These are phyloP conservation scores for Brachyptera risi DNA, from an alignment of 2,888 invertebrate species.

Conservation along the genomic window DNA sequence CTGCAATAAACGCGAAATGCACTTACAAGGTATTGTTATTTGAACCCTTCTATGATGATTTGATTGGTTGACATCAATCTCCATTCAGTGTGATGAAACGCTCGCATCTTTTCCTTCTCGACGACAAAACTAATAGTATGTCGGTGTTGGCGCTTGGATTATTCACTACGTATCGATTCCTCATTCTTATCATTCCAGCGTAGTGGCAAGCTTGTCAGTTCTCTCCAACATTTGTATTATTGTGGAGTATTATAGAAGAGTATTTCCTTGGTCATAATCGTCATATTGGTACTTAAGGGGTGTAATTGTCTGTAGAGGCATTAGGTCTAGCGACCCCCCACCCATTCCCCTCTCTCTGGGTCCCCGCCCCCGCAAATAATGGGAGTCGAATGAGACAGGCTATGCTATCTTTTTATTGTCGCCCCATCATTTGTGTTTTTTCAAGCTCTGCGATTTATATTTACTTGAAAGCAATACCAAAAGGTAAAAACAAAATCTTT, in stretches of 20 bases:
- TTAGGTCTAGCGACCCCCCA: conserved; percentile 5
- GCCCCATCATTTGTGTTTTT: conserved; percentile 12
- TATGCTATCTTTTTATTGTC: conserved; percentile 22
- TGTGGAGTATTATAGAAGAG: conserved; percentile 20
- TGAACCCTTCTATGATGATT: too few species aligned
- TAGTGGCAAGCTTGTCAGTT: conserved; percentile 10
- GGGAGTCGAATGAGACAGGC: conserved; percentile 20
- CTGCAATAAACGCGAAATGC: too few species aligned
- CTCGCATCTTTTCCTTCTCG: not conserved
- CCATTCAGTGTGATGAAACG: not conserved
- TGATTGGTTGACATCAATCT: too few species aligned
- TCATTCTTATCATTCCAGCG: conserved; percentile 29
- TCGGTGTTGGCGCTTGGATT: conserved; percentile 14
- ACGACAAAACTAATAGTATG: conserved; percentile 13
- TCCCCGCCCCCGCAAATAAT: too few species aligned
- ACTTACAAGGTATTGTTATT: too few species aligned
- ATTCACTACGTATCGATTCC: conserved; percentile 26
- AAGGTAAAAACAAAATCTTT: conserved; percentile 16
- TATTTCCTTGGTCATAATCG: conserved; percentile 16
- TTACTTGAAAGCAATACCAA: conserved; percentile 29
- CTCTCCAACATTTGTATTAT: conserved; percentile 27
- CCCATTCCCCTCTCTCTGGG: conserved; percentile 7
- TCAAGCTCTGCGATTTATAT: conserved; percentile 7
- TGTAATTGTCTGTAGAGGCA: not conserved
- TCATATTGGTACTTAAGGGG: conserved; percentile 28